Base-by-base conservation (phyloP, 2,113 vertebrate genomes). In the Labrus mixtus region DNA sequence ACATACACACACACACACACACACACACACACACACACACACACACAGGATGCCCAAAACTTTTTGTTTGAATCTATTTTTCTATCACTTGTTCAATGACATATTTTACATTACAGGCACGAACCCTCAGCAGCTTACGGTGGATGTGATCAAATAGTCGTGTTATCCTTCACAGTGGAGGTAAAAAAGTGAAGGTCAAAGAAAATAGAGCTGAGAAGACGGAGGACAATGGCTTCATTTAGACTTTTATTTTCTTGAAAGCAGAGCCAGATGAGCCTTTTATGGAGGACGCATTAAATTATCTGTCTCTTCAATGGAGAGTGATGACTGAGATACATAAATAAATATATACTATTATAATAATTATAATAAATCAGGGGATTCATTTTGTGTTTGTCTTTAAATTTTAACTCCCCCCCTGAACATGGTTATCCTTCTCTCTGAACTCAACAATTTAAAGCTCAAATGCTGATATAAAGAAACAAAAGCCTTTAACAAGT, bases 171-270 rank as follows among this genome's bases (percentile, higher is more conserved):
- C 1, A 4, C 10, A 10, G 16, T 9, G 10, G 46, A 37, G 37
- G 58, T 43, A 8, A 33, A 45, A 19, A 10, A 43, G n/a, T 66
- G 55, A 67, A 71, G 67, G 67, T 78, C 67, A 65, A 10, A 68
- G 57, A 33, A 36, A 57, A 74, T 15, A 23, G 23, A 66, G 46
- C n/a, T 1, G 37, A 76, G 55, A 19, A 19, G 36, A 45, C 8
- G 17, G 13, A 56, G 25, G 66, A 63, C 39, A n/a, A 23, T 48
- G 16, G 43, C 8, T 63, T 37, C 1, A 1, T 69, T 43, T 20
- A 12, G 39, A 3, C 61, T 19, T 50, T 13, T 19, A 12, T 56
- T 37, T 54, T 56, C 41, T 29, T 56, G 25, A 20, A 10, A 48
- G 58, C 58, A 48, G 39, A 8, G 1, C 45, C 45, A 13, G 15